phyloP scores from a whole-genome alignment of 2,888 invertebrate genomes.

The Hirudinaria manillensis region DNA sequence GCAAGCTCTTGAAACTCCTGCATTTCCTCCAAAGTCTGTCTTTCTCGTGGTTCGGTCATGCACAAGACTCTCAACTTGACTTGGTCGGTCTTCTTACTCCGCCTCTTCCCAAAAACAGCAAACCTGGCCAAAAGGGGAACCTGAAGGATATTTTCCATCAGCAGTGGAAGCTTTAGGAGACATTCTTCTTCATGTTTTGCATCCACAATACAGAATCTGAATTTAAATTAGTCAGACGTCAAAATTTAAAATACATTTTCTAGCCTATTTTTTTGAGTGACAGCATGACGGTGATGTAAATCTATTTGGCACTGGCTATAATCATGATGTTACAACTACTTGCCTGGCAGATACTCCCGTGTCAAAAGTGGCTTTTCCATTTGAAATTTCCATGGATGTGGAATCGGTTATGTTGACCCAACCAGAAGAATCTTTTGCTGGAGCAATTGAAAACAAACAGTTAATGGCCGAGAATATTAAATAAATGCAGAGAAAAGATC shows the following conservation, averaged over 20 bases:
- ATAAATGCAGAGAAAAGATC: not conserved
- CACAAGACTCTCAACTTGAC: not conserved
- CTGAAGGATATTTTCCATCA: not conserved
- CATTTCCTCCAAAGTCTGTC: not conserved
- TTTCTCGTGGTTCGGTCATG: constrained; percentile 9
- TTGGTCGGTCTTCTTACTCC: not conserved
- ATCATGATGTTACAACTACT: not conserved
- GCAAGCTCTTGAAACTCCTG: constrained; percentile 3
- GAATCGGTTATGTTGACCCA: constrained; percentile 29
- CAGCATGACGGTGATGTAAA: not conserved
- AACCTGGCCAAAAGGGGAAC: constrained; percentile 14
- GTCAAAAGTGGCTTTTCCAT: constrained; percentile 26
- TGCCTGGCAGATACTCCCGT: constrained; percentile 32
- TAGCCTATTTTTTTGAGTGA: not conserved
- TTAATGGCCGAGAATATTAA: not conserved
- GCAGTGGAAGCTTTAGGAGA: not conserved
- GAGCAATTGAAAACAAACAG: not conserved
- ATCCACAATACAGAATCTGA: not conserved
- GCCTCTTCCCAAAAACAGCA: constrained; percentile 17
- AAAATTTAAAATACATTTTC: not conserved
- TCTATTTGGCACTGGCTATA: not conserved
- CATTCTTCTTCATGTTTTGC: not conserved
- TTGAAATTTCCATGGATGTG: constrained; percentile 19
- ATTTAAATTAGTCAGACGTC: not conserved
- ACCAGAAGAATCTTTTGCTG: not conserved